Conservation (phyloP, 2,888 invertebrate genomes). For the Ormyrus pomaceus region DNA sequence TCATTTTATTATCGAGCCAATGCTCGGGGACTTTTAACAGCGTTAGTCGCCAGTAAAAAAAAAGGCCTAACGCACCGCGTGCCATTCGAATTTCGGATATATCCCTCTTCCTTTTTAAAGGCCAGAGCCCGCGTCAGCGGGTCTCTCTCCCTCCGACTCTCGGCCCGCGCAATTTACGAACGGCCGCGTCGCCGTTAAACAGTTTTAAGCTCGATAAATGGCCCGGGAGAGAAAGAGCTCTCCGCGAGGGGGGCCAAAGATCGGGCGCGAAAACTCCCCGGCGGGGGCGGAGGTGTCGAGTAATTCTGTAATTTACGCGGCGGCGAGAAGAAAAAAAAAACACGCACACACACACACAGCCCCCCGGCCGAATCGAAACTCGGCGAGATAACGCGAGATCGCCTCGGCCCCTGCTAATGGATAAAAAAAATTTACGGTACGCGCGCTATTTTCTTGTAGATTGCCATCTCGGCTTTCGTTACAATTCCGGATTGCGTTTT, state of each 20-base stretch:
- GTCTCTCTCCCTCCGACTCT: no score
- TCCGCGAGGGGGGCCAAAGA: not conserved
- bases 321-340: not conserved
- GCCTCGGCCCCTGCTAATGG: not conserved
- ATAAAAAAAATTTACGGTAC: not conserved
- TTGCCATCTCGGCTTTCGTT: no score
- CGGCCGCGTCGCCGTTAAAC: constrained; percentile 66
- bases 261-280: constrained; percentile 8
- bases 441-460: constrained; percentile 2
- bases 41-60: constrained; percentile 12
- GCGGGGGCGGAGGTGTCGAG: constrained; percentile 22
- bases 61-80: not conserved
- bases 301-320: constrained; percentile 46
- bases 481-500: no score
- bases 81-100: constrained; percentile 27
- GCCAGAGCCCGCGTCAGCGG: not conserved
- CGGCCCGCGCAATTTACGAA: constrained; percentile 67
- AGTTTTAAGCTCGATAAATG: constrained; percentile 72
- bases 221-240: constrained; percentile 59
- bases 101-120: constrained; percentile 33
- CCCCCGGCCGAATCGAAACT: not conserved
- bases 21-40: not conserved
- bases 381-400: not conserved
- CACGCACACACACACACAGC: no score
- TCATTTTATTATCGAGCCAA: not conserved